Percentiles rank a stretch among this genome's conserved stretches.
Conservation (phyloP, 2,888 invertebrate genomes). For the Ditylenchus weischeri region DNA sequence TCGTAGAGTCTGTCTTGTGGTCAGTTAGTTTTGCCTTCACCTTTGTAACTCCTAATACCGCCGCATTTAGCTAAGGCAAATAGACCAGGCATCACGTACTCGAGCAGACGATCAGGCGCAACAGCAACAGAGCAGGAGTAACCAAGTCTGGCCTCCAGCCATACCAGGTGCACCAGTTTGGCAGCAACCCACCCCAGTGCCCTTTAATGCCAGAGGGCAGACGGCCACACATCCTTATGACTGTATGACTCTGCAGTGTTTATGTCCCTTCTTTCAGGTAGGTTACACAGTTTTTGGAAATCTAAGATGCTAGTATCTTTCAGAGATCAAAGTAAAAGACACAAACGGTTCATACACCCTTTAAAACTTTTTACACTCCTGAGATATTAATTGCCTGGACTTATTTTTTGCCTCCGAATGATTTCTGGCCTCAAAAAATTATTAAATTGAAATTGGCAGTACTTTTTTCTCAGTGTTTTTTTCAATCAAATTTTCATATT, state of each 20-base stretch:
- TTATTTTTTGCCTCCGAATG: too few relatives aligned
- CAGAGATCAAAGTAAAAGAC: too few relatives aligned
- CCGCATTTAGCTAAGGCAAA: conserved; percentile 33
- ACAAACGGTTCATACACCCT: too few relatives aligned
- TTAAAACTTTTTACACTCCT: too few relatives aligned
- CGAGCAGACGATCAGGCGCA: conserved; percentile 8
- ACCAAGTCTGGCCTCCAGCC: conserved; percentile 31
- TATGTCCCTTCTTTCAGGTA: conserved; percentile 56
- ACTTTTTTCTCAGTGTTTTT: too few relatives aligned
- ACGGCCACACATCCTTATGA: conserved; percentile 56
- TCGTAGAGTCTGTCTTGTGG: conserved; percentile 48
- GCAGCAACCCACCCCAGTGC: conserved; percentile 56
- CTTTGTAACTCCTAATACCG: not conserved
- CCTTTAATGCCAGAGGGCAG: conserved; percentile 53
- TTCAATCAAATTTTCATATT: too few relatives aligned
- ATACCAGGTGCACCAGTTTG: conserved; percentile 49
- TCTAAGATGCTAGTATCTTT: not conserved
- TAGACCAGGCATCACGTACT: conserved; percentile 30
- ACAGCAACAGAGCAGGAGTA: conserved; percentile 13
- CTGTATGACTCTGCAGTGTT: conserved; percentile 57
- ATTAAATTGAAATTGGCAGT: too few relatives aligned
- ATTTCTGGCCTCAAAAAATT: too few relatives aligned
- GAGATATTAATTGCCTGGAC: too few relatives aligned
- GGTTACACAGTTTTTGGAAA: conserved; percentile 1
- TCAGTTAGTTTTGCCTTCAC: conserved; percentile 21